A percentile compares a stretch with the other conserved stretches of the same genome.
Conservation (phyloP, 1,140 invertebrate species). For the Cyphomyrmex costatus region DNA sequence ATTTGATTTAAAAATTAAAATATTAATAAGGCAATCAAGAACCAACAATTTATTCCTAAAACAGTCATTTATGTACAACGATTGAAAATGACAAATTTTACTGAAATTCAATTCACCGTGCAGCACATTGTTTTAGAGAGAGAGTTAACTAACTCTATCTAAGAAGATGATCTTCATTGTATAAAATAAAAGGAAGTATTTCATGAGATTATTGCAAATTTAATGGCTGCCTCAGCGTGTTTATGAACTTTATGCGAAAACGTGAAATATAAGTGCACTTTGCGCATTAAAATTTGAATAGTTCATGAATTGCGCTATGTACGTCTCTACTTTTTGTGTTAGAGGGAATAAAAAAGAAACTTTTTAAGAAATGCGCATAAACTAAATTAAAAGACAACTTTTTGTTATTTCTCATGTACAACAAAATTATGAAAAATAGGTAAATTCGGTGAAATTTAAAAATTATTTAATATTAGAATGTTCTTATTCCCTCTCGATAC, state of each 20-base stretch:
- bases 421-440: background rate
- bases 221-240: slow-evolving; percentile 8
- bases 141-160: background rate
- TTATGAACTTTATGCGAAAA: slow-evolving; percentile 65
- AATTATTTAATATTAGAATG: background rate
- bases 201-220: slow-evolving; percentile 11
- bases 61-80: background rate
- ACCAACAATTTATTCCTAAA: background rate
- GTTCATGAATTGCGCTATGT: background rate
- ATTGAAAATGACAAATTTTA: background rate
- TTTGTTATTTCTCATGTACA: background rate
- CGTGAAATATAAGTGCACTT: slow-evolving; percentile 47
- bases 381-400: background rate
- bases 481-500: slow-evolving; percentile 56
- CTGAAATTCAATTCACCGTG: background rate
- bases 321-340: slow-evolving; percentile 18
- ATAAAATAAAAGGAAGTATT: slow-evolving; percentile 10
- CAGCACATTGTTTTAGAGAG: slow-evolving; percentile 9
- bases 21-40: background rate
- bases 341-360: slow-evolving; percentile 12
- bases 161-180: background rate
- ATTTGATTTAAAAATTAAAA: background rate
- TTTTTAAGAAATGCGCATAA: background rate
- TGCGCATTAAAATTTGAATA: background rate
- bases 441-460: background rate